A percentile compares a stretch with the other conserved stretches of the same genome.
Evolutionary conservation across 2,888 invertebrate species (phyloP).

Genomic region (Melanchra persicariae): DNA sequence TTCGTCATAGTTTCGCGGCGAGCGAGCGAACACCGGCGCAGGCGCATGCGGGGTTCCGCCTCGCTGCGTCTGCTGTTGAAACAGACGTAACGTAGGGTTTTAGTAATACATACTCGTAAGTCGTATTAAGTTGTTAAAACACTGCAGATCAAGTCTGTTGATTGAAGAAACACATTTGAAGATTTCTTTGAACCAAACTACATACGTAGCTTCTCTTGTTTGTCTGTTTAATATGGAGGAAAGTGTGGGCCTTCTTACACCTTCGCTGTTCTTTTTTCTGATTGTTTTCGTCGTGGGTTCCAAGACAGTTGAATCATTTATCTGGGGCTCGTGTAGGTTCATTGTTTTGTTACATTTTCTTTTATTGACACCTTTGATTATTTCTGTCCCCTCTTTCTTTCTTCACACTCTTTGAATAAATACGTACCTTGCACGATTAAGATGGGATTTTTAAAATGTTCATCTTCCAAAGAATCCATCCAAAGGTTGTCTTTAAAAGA

Average conservation of each 20-base stretch:
- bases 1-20: constrained; percentile 59
- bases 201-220: not conserved
- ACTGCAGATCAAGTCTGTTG: not conserved
- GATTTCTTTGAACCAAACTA: not conserved
- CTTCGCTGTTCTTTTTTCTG: not conserved
- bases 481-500: no score
- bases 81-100: constrained; percentile 41
- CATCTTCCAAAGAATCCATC: no score
- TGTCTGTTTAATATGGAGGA: not conserved
- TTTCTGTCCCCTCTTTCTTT: not conserved
- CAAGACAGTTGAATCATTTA: not conserved
- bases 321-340: not conserved
- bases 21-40: constrained; percentile 18
- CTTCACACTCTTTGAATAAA: not conserved
- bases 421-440: no score
- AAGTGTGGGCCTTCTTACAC: not conserved
- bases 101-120: no score
- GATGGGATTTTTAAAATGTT: no score
- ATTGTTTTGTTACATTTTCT: no score
- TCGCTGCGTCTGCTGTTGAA: constrained; percentile 41
- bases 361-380: no score
- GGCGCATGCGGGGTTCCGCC: constrained; percentile 42
- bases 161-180: not conserved
- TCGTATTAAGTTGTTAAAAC: not conserved
- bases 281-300: not conserved